Evolutionary conservation across 1,140 invertebrate genomes (phyloP), one percentile per base, ranked within the genome.

Genomic region (Drosophila pseudoobscura): DNA sequence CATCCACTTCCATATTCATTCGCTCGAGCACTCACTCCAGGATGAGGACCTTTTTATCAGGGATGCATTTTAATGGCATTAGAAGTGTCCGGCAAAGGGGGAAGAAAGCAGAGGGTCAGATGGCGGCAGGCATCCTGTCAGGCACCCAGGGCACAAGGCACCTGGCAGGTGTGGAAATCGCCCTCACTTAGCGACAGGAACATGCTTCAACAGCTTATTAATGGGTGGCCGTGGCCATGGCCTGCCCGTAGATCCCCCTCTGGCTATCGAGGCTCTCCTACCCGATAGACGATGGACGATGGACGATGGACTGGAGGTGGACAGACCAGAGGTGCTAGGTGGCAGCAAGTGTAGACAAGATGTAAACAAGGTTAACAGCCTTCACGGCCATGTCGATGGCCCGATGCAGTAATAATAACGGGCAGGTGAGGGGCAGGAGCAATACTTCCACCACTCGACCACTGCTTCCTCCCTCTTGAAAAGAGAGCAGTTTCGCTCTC

Each of bases 281-380:
- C 24, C 4, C 24, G 3, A 26, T 26, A 5, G 24, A 26, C 24
- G 24, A 26, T 26, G 5, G 24, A 26, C 24, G 24, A 26, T 26
- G 5, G 24, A 26, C 31, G 65, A 44, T 51, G 55, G 43, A 44
- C 52, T 50, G n/a, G 46, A 52, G 47, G 6, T 13, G 24, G 24
- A 11, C 20, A 11, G 59, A 41, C 11, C 41, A 52, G 44, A n/a
- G 39, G 71, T 49, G 61, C 43, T 49, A 52, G 50, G 56, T 65
- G 57, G 56, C 29, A 29, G n/a, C 75, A 53, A 13, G 35, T 84
- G 80, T 80, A 64, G 78, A 85, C 78, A 87, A 75, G 76, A 74
- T 87, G 80, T 85, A 85, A 84, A 85, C 80, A 77, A 70, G 80
- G 80, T 66, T 85, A 72, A 80, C 62, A 82, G 35, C 47, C 22